Percentiles rank a stretch among this genome's conserved stretches.
Conservation (phyloP, 2,113 vertebrate species). For the Odontophorus gujanensis region DNA sequence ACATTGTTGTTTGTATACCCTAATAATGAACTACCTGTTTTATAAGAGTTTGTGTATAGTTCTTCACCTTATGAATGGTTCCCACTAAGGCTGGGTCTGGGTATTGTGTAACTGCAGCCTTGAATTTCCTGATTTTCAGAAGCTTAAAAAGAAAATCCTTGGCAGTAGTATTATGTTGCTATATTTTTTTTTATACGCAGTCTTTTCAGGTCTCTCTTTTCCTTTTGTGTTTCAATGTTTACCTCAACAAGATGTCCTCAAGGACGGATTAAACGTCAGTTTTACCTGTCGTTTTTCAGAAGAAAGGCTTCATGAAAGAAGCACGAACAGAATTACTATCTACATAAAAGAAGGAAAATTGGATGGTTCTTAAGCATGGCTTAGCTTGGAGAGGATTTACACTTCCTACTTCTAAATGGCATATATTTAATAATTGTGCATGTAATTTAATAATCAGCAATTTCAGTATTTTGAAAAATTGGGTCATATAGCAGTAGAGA, state of each 20-base stretch:
- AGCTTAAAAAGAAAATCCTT: conserved; percentile 11
- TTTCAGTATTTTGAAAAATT: conserved; percentile 57
- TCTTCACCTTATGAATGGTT: background rate
- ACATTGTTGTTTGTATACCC: background rate
- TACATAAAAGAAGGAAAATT: background rate
- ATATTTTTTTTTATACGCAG: background rate
- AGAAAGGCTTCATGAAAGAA: background rate
- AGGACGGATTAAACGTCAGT: background rate
- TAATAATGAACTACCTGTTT: background rate
- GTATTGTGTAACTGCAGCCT: background rate
- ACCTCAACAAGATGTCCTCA: background rate
- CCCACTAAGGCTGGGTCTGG: background rate
- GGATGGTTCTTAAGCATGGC: conserved; percentile 17
- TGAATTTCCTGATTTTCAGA: background rate
- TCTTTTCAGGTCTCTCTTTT: background rate
- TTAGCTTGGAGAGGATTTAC: conserved; percentile 33
- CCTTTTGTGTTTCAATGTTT: conserved; percentile 23
- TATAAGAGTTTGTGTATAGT: background rate
- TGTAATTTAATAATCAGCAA: conserved; percentile 57
- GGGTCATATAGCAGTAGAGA: conserved; percentile 53
- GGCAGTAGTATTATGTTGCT: background rate
- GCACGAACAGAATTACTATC: background rate
- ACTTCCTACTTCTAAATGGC: conserved; percentile 22
- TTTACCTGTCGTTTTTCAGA: conserved; percentile 14
- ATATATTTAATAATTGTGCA: conserved; percentile 45